A percentile compares a stretch with the other conserved stretches of the same genome.
phyloP scores from a whole-genome alignment of 1,140 invertebrate genomes.

The Pinna nobilis region DNA sequence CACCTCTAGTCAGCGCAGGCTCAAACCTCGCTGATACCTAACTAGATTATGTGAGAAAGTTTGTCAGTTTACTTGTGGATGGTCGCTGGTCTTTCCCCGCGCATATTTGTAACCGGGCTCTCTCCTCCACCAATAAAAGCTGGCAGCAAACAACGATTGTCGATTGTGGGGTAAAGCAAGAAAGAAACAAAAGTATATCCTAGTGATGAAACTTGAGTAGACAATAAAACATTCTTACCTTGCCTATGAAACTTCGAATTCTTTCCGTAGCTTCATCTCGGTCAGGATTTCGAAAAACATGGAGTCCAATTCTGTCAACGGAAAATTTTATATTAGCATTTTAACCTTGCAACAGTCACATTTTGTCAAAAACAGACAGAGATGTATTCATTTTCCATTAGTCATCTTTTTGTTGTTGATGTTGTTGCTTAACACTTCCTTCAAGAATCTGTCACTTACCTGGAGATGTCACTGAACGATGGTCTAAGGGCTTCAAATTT shows the following conservation, averaged over 20 bases:
- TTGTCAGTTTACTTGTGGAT: too few species aligned
- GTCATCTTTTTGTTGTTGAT: neutral
- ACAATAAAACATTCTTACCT: constrained; percentile 45
- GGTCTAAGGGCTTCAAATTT: too few species aligned
- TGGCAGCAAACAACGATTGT: too few species aligned
- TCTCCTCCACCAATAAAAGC: too few species aligned
- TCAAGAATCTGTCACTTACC: neutral
- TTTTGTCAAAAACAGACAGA: neutral
- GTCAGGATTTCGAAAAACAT: constrained; percentile 44
- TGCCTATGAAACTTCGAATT: constrained; percentile 46
- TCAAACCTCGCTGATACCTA: too few species aligned
- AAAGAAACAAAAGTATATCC: neutral
- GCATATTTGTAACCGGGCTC: too few species aligned
- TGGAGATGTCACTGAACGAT: neutral
- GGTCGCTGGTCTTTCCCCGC: too few species aligned
- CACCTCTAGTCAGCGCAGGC: too few species aligned
- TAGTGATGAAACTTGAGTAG: neutral
- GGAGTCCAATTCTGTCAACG: constrained; percentile 46
- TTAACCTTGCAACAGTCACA: neutral
- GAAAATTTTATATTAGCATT: neutral
- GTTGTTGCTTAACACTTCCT: neutral
- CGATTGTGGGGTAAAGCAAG: neutral
- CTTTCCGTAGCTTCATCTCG: constrained; percentile 44
- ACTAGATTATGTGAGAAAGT: too few species aligned
- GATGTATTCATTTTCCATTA: neutral